Conservation (phyloP, 1,140 invertebrate species). For the Brachystomella parvula region DNA sequence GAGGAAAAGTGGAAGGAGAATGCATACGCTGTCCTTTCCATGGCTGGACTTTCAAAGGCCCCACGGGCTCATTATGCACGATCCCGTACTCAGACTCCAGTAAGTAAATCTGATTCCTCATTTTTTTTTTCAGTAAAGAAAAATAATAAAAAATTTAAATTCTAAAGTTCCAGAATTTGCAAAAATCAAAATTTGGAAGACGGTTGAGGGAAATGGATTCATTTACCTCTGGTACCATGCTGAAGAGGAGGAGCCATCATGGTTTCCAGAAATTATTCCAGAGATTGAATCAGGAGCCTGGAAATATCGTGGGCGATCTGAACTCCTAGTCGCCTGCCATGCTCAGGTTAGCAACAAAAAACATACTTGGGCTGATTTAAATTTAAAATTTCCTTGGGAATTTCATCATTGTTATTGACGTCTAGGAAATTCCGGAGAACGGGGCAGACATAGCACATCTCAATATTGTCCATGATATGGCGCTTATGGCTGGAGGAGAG, state of each 20-base stretch:
- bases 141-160: not conserved
- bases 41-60: constrained; percentile 51
- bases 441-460: constrained; percentile 53
- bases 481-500: constrained; percentile 48
- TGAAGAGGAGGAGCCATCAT: constrained; percentile 60
- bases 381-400: not conserved
- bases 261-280: constrained; percentile 53
- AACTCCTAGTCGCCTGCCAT: constrained; percentile 65
- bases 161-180: constrained; percentile 43
- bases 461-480: constrained; percentile 45
- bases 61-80: constrained; percentile 47
- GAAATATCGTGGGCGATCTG: constrained; percentile 62
- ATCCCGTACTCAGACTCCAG: constrained; percentile 50
- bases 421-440: constrained; percentile 55
- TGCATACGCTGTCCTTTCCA: constrained; percentile 56
- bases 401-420: not conserved
- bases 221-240: constrained; percentile 80
- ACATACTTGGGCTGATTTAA: not conserved
- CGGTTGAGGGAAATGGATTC: constrained; percentile 60
- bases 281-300: constrained; percentile 52
- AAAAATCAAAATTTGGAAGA: constrained; percentile 57
- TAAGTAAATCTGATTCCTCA: constrained; percentile 26
- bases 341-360: constrained; percentile 50
- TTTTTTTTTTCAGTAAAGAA: constrained; percentile 6
- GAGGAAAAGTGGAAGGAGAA: constrained; percentile 47